These are phyloP conservation scores for Tonatia bakeri DNA, from an alignment of 2,113 vertebrate species.

Conservation along the genomic window DNA sequence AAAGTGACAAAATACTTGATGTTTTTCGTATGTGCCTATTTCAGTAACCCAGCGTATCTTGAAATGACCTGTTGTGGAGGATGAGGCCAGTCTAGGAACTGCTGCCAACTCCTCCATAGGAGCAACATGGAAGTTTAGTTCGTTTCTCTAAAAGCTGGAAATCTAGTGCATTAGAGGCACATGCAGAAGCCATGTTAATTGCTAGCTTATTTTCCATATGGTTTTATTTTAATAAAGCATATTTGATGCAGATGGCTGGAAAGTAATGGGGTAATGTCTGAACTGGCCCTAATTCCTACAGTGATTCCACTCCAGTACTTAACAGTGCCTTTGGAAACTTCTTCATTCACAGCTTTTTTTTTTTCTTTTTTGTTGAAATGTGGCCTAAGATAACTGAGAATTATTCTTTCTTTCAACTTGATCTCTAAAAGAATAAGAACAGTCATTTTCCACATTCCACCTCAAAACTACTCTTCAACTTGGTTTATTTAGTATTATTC, in stretches of 20 bases:
- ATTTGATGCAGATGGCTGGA: conserved; percentile 96
- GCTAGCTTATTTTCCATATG: conserved; percentile 96
- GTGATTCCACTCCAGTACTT: conserved; percentile 83
- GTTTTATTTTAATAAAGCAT: conserved; percentile 95
- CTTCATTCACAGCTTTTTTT: conserved; percentile 82
- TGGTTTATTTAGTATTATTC: conserved; percentile 78
- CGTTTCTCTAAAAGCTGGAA: conserved; percentile 92
- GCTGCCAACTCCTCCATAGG: conserved; percentile 87
- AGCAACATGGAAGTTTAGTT: conserved; percentile 90
- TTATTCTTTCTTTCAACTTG: conserved; percentile 79
- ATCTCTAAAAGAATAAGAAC: conserved; percentile 78
- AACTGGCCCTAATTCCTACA: conserved; percentile 88
- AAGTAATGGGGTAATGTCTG: conserved; percentile 88
- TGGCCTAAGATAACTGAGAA: conserved; percentile 83
- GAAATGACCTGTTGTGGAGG: conserved; percentile 80
- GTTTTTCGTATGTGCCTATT: conserved; percentile 68
- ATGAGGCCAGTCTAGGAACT: conserved; percentile 73
- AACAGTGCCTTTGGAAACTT: conserved; percentile 80
- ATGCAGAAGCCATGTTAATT: conserved; percentile 94
- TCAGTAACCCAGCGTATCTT: conserved; percentile 70
- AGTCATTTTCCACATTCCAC: conserved; percentile 82
- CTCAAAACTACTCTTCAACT: conserved; percentile 82
- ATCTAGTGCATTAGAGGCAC: conserved; percentile 90
- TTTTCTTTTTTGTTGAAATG: conserved; percentile 85
- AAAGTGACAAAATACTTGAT: conserved; percentile 63